Conservation (phyloP, 2,797 vertebrate genomes). For the Micromesistius poutassou region DNA sequence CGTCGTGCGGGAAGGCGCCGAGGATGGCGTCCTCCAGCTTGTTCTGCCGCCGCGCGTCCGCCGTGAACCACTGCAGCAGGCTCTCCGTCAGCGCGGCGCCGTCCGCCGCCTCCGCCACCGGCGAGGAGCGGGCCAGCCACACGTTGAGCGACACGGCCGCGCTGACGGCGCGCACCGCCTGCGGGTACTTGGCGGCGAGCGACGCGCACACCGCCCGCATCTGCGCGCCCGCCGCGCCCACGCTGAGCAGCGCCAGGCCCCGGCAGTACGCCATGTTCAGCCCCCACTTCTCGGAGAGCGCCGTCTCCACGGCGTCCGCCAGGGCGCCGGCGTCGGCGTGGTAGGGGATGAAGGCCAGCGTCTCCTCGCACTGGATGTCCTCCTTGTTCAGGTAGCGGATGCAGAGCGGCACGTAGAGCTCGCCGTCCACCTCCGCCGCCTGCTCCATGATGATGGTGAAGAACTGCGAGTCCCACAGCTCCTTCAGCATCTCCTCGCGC, state of each 20-base stretch:
- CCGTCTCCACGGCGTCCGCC: constrained; percentile 60
- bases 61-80: constrained; percentile 72
- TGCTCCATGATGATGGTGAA: constrained; percentile 75
- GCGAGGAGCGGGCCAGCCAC: constrained; percentile 72
- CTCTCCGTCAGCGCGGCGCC: constrained; percentile 58
- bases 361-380: constrained; percentile 74
- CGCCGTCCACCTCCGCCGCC: constrained; percentile 61
- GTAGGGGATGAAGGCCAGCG: constrained; percentile 73
- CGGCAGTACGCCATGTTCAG: constrained; percentile 78
- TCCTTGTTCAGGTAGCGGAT: constrained; percentile 76
- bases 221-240: constrained; percentile 64
- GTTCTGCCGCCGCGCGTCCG: constrained; percentile 63
- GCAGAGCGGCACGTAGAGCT: constrained; percentile 70
- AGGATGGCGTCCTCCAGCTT: constrained; percentile 71
- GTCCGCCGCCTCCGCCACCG: constrained; percentile 48
- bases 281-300: constrained; percentile 77
- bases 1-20: constrained; percentile 63
- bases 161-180: constrained; percentile 66
- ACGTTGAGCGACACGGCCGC: constrained; percentile 70
- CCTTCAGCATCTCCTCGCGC: constrained; percentile 74
- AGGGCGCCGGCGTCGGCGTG: constrained; percentile 56
- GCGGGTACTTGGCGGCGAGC: constrained; percentile 71
- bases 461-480: constrained; percentile 75
- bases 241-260: constrained; percentile 69
- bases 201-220: constrained; percentile 68